Percentiles rank a stretch among this genome's conserved stretches.
These are phyloP conservation scores for Drosophila asahinai DNA, from an alignment of 1,140 invertebrate species.

Conservation along the genomic window DNA sequence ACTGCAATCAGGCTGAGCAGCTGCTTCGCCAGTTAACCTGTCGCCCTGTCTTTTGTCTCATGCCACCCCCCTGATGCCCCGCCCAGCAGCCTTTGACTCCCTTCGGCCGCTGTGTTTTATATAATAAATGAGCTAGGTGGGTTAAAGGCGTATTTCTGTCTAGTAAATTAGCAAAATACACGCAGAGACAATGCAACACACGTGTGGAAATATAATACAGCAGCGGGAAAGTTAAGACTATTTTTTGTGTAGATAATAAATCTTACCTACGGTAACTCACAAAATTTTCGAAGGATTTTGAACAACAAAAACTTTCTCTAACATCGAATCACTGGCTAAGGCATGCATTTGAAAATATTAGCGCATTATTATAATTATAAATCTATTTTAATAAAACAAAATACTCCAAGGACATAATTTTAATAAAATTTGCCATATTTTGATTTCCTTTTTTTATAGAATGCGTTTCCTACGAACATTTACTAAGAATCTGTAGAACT, in stretches of 20 bases:
- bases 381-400: neutral
- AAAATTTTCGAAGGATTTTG: no score
- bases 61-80: conserved; percentile 7
- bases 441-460: no score
- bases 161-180: conserved; percentile 85
- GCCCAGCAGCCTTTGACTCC: conserved; percentile 24
- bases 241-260: neutral
- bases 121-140: conserved; percentile 85
- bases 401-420: neutral
- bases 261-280: no score
- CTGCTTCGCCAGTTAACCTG: conserved; percentile 54
- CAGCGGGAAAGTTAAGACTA: neutral
- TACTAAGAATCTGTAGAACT: neutral
- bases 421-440: rapidly evolving
- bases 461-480: no score
- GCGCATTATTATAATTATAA: no score
- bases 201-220: conserved; percentile 10
- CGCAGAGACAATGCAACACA: conserved; percentile 63
- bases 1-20: conserved; percentile 52
- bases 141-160: conserved; percentile 85
- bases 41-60: conserved; percentile 37
- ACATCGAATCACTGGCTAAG: neutral
- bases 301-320: neutral
- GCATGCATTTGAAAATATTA: no score
- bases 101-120: conserved; percentile 63